Evolutionary conservation across 2,888 invertebrate species (phyloP).

Genomic region (Drosophila lacicola): DNA sequence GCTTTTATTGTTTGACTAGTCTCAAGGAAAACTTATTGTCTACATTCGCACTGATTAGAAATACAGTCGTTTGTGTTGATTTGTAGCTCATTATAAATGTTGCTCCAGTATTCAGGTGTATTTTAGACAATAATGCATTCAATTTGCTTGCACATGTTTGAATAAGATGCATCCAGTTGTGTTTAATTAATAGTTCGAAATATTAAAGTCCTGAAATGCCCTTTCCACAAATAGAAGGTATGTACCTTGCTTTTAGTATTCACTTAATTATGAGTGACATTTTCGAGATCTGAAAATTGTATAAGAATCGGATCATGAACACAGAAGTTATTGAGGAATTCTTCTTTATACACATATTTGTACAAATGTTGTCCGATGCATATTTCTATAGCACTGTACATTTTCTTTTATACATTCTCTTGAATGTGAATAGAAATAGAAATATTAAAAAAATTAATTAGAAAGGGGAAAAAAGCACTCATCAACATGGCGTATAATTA

Average conservation of each 20-base stretch:
- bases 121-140: constrained; percentile 13
- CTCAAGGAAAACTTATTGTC: constrained; percentile 32
- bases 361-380: too few species aligned
- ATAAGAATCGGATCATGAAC: too few species aligned
- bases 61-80: constrained; percentile 8
- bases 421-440: neutral
- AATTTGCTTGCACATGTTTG: constrained; percentile 3
- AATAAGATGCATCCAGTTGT: neutral
- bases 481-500: constrained; percentile 51
- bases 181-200: constrained; percentile 1
- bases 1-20: constrained; percentile 38
- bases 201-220: too few species aligned
- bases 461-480: constrained; percentile 5
- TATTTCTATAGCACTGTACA: too few species aligned
- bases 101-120: constrained; percentile 2
- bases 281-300: too few species aligned
- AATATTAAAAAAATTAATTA: neutral
- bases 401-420: neutral
- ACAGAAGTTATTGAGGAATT: too few species aligned
- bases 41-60: constrained; percentile 23
- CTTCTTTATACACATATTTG: too few species aligned
- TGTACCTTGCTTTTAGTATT: too few species aligned
- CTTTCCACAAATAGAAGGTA: too few species aligned
- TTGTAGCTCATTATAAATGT: constrained; percentile 45
- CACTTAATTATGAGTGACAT: too few species aligned